Evolutionary conservation across 1,140 invertebrate genomes (phyloP).

Genomic region (Ditylenchus dipsaci): DNA sequence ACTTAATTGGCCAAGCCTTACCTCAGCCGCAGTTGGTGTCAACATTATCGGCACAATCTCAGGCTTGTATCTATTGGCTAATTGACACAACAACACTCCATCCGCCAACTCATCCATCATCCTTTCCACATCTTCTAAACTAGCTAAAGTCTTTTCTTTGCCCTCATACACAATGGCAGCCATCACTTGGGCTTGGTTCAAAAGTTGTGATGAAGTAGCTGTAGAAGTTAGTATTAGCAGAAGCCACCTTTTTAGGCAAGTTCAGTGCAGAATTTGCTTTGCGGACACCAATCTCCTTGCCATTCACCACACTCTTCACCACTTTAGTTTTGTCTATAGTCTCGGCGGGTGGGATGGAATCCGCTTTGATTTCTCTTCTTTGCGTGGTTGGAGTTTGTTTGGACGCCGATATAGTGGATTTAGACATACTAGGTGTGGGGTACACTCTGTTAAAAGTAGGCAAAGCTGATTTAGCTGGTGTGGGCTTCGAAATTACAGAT

Average conservation of each 20-base stretch:
- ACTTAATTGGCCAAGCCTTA: no score
- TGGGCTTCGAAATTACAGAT: no score
- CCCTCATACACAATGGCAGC: neutral
- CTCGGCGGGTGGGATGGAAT: neutral
- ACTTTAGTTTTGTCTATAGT: neutral
- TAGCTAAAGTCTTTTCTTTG: neutral
- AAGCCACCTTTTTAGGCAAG: no score
- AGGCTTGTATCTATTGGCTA: neutral
- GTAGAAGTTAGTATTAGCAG: no score
- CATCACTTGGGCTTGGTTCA: no score
- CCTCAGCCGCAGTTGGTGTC: neutral
- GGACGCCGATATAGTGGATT: neutral
- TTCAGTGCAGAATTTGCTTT: neutral
- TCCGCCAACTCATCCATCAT: neutral
- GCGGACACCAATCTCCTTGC: neutral
- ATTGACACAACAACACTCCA: neutral
- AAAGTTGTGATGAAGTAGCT: no score
- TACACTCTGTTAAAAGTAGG: neutral
- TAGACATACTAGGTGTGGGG: neutral
- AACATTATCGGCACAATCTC: neutral
- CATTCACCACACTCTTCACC: no score
- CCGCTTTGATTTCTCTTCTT: neutral
- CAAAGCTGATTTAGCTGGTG: neutral
- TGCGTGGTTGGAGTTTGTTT: neutral
- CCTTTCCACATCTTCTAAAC: neutral